Evolutionary conservation across 2,797 vertebrate genomes (phyloP).

Genomic region (Erithacus rubecula): DNA sequence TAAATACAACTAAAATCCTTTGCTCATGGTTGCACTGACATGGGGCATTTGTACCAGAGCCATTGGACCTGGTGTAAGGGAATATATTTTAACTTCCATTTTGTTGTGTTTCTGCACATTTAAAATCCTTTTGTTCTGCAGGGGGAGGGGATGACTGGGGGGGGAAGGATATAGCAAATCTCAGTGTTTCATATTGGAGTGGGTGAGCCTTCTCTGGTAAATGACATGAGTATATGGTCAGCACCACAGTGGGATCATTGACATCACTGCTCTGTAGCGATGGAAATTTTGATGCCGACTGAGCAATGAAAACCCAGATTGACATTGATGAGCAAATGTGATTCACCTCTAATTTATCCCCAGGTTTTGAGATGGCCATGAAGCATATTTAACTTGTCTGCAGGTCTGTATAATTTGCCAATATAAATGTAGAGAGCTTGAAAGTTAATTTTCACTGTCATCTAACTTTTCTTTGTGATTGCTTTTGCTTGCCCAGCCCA

Average conservation of each 20-base stretch:
- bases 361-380: not conserved
- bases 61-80: not conserved
- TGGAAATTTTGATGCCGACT: not conserved
- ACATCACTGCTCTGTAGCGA: not conserved
- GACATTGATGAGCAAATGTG: not conserved
- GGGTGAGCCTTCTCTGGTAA: not conserved
- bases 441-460: constrained; percentile 5
- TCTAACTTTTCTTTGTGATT: constrained; percentile 1
- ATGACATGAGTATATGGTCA: not conserved
- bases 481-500: not conserved
- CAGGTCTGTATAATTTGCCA: not conserved
- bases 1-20: not conserved
- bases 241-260: not conserved
- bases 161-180: not conserved
- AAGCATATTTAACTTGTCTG: not conserved
- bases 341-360: not conserved
- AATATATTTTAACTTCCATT: not conserved
- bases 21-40: not conserved
- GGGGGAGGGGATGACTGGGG: not conserved
- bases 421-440: not conserved
- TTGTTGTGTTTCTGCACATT: not conserved
- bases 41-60: not conserved
- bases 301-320: not conserved
- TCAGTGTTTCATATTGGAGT: not conserved
- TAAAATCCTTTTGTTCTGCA: not conserved